A percentile compares a stretch with the other conserved stretches of the same genome.
phyloP scores from a whole-genome alignment of 2,888 invertebrate genomes.

The Tetanocera ferruginea region DNA sequence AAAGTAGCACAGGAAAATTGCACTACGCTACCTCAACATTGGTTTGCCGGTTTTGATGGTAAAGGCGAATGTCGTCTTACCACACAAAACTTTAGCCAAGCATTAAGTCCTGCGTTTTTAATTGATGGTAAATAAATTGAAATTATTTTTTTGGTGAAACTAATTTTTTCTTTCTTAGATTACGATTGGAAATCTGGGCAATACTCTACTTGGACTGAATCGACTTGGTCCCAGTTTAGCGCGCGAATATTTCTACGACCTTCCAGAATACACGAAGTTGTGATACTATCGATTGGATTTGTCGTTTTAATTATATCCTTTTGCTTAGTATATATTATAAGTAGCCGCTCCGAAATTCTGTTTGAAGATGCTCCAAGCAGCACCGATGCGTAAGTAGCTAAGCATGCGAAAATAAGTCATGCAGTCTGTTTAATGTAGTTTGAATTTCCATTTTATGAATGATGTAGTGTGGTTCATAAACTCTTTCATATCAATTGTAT shows the following conservation, averaged over 20 bases:
- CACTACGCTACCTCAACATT: constrained; percentile 71
- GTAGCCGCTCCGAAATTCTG: constrained; percentile 66
- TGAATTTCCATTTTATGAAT: not conserved
- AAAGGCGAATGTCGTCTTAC: constrained; percentile 81
- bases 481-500: not conserved
- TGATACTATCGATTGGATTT: constrained; percentile 66
- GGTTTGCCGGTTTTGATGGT: constrained; percentile 77
- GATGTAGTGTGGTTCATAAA: constrained; percentile 23
- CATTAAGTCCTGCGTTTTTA: constrained; percentile 86
- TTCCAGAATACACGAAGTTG: constrained; percentile 65
- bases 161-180: constrained; percentile 69
- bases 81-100: constrained; percentile 80
- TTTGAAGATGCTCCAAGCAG: constrained; percentile 66
- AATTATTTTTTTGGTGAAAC: not conserved
- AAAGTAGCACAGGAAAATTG: constrained; percentile 70
- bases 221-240: constrained; percentile 82
- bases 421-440: not conserved
- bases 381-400: constrained; percentile 64
- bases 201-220: constrained; percentile 92
- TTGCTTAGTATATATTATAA: constrained; percentile 67
- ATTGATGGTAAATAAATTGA: constrained; percentile 73
- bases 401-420: not conserved
- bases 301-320: constrained; percentile 67
- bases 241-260: constrained; percentile 85
- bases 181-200: constrained; percentile 82